Conservation (phyloP, 1,140 invertebrate species). For the Bombus pyrosoma region DNA sequence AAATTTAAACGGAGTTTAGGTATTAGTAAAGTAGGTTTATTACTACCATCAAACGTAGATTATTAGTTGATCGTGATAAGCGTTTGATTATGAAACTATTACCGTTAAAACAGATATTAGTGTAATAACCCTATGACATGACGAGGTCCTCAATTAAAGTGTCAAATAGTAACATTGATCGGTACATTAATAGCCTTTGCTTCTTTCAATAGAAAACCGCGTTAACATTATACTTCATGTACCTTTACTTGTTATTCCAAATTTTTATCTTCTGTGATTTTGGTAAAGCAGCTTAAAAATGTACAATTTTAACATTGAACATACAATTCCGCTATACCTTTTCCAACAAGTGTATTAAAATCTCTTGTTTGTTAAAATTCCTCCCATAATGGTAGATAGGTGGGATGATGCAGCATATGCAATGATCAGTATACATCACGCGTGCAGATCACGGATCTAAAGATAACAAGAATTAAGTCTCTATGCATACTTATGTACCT, state of each 20-base stretch:
- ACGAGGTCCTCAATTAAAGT: background rate
- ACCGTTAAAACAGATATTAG: background rate
- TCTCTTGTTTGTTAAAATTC: background rate
- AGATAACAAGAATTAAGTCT: background rate
- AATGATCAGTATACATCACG: background rate
- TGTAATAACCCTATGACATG: background rate
- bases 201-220: background rate
- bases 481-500: background rate
- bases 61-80: background rate
- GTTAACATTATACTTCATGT: too few species aligned
- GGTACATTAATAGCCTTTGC: background rate
- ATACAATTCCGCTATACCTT: background rate
- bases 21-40: background rate
- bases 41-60: background rate
- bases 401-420: background rate
- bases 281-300: too few species aligned
- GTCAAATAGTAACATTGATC: background rate
- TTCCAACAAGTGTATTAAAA: background rate
- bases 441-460: background rate
- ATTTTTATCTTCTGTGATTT: too few species aligned
- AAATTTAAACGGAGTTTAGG: background rate
- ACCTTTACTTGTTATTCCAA: too few species aligned
- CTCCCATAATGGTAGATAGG: background rate
- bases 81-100: background rate
- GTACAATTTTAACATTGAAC: background rate